Evolutionary conservation across 2,888 invertebrate genomes (phyloP).

Genomic region (Pristionchus arcanus): DNA sequence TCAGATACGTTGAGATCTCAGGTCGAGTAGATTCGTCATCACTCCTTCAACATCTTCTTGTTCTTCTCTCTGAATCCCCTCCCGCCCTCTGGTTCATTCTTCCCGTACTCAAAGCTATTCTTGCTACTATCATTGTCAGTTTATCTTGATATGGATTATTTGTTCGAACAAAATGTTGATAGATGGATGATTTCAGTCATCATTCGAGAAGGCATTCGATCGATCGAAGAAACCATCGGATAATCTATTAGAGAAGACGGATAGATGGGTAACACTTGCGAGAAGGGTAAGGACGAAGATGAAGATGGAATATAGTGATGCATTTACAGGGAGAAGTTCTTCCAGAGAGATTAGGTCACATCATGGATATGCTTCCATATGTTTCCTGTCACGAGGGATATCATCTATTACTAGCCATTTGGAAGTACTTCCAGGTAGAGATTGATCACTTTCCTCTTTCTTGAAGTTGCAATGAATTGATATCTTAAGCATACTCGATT

Average conservation of each 20-base stretch:
- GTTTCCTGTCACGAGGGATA: constrained; percentile 52
- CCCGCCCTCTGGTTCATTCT: constrained; percentile 62
- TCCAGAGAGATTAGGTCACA: not conserved
- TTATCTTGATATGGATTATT: not conserved
- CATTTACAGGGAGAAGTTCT: constrained; percentile 44
- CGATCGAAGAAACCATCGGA: constrained; percentile 47
- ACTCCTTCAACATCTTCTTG: constrained; percentile 59
- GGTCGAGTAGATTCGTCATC: constrained; percentile 10
- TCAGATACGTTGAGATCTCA: constrained; percentile 49
- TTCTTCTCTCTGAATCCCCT: constrained; percentile 60
- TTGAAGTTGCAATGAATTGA: not conserved
- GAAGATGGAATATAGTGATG: not conserved
- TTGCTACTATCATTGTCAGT: constrained; percentile 60
- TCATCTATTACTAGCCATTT: constrained; percentile 20
- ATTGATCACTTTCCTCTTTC: not conserved
- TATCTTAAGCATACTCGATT: not conserved
- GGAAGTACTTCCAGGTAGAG: constrained; percentile 53
- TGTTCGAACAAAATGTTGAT: not conserved
- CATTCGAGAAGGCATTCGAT: constrained; percentile 53
- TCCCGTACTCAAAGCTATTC: constrained; percentile 64
- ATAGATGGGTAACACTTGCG: constrained; percentile 45
- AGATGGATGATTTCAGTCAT: not conserved
- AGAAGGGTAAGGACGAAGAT: constrained; percentile 21
- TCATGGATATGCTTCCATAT: constrained; percentile 53
- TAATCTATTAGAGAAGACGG: constrained; percentile 21